Base-by-base conservation (phyloP, 1,140 invertebrate genomes). In the Coelopa frigida region DNA sequence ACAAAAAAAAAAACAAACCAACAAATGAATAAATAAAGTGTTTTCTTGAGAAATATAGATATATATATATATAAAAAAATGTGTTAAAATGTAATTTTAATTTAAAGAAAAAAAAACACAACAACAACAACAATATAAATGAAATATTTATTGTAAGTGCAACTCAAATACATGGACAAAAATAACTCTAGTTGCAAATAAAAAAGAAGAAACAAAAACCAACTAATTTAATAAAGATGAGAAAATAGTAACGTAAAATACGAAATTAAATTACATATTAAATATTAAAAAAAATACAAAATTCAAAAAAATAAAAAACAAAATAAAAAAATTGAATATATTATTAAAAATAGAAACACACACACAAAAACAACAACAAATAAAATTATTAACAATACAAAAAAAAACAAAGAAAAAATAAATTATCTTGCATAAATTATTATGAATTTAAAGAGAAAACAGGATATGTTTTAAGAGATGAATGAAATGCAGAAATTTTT, bases 401-500 rank as follows among this genome's bases (percentile, higher is more conserved):
- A 38, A 20, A 38, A 24, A 46, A 46, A 17, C 17, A n/a, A 24
- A 26, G 27, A 46, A 39, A 41, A 35, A 14, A 40, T 21, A 21
- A 21, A 31, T 32, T 31, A 39, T 40, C 31, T n/a, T 41, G 42
- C 14, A 27, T 42, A 23, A 31, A 54, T 41, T 40, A 35, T 32
- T 32, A 46, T 31, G 22, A 31, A 43, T 31, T 43, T 26, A 43
- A 43, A 14, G 3, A 20, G 24, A 42, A 45, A 21, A 18, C 20
- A 18, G 22, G 41, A 43, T 32, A 43, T 43, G 26, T 21, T 31
- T 36, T 33, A 39, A 46, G 35, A 41, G 53, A 52, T 58, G 51
- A 54, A 49, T 53, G 48, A 56, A 53, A 56, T 62, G 51, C 55
- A 63, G 53, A 58, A 62, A 58, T 58, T 20, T 62, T 58, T 58